These are phyloP conservation scores for Brassicogethes aeneus DNA, from an alignment of 2,888 invertebrate genomes.

Conservation along the genomic window DNA sequence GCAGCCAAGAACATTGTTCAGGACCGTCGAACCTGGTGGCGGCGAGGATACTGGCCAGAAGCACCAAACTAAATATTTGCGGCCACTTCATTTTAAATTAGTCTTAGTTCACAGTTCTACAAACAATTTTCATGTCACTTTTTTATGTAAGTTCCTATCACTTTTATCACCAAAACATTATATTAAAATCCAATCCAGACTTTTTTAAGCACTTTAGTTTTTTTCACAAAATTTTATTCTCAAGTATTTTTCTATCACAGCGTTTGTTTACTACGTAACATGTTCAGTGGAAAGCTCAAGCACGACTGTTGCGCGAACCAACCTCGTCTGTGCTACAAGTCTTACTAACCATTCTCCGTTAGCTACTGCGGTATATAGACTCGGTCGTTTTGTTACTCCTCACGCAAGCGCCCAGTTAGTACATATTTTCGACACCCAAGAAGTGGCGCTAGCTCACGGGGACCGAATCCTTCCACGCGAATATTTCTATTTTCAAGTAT, in stretches of 20 bases:
- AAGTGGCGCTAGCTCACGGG: constrained; percentile 22
- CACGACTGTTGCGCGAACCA: constrained; percentile 13
- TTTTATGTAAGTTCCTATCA: constrained; percentile 8
- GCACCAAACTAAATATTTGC: constrained; percentile 39
- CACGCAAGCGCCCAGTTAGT: constrained; percentile 25
- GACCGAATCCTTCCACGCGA: constrained; percentile 2
- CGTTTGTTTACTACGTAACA: constrained; percentile 7
- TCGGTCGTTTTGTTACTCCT: constrained; percentile 13
- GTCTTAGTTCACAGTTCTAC: constrained; percentile 33
- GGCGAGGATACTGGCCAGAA: constrained; percentile 21
- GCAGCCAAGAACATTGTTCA: constrained; percentile 42
- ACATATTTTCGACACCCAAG: constrained; percentile 11
- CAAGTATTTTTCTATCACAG: constrained; percentile 18
- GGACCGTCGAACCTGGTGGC: constrained; percentile 37
- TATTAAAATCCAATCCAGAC: too few relatives aligned
- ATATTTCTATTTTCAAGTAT: not conserved
- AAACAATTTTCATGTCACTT: constrained; percentile 9
- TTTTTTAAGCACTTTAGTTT: too few relatives aligned
- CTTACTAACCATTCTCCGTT: constrained; percentile 30
- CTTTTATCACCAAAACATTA: constrained; percentile 7
- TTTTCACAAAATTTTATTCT: too few relatives aligned
- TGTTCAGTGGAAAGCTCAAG: constrained; percentile 8
- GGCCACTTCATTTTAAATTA: constrained; percentile 42
- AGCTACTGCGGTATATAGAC: constrained; percentile 34
- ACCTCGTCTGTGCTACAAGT: constrained; percentile 23